Percentiles rank a stretch among this genome's conserved stretches.
These are phyloP conservation scores for Sebastes aleutianus DNA, from an alignment of 2,797 vertebrate species.

Conservation along the genomic window DNA sequence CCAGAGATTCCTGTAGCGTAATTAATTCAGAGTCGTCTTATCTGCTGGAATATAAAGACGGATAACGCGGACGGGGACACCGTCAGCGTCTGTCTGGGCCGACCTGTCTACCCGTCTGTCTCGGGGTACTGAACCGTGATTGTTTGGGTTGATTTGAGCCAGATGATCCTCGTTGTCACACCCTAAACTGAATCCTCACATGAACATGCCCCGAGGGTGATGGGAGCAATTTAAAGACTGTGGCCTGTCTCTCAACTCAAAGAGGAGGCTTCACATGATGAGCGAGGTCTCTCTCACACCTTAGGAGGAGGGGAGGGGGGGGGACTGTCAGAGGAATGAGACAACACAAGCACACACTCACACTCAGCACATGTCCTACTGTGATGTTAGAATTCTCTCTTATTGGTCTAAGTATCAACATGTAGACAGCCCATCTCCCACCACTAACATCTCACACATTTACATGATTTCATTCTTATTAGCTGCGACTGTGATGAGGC, in stretches of 20 bases:
- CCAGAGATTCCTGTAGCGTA: constrained; percentile 49
- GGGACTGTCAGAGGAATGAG: background rate
- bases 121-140: constrained; percentile 43
- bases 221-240: constrained; percentile 43
- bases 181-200: constrained; percentile 64
- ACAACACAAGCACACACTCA: background rate
- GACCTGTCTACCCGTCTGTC: constrained; percentile 46
- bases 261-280: constrained; percentile 45
- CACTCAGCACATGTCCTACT: background rate
- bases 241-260: constrained; percentile 57
- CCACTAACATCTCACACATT: background rate
- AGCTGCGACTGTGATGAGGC: background rate
- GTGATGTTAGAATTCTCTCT: background rate
- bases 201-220: constrained; percentile 54
- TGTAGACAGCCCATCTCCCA: background rate
- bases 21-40: constrained; percentile 75
- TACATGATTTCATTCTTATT: background rate
- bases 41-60: constrained; percentile 58
- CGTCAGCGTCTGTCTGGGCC: constrained; percentile 55
- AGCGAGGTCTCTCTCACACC: constrained; percentile 36
- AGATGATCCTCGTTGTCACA: constrained; percentile 72
- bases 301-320: background rate
- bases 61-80: constrained; percentile 34
- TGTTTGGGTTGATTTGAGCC: constrained; percentile 69
- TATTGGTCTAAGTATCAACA: background rate